Evolutionary conservation across 2,888 invertebrate genomes (phyloP), one percentile per base, ranked within the genome.

Genomic region (Eupithecia abbreviata): DNA sequence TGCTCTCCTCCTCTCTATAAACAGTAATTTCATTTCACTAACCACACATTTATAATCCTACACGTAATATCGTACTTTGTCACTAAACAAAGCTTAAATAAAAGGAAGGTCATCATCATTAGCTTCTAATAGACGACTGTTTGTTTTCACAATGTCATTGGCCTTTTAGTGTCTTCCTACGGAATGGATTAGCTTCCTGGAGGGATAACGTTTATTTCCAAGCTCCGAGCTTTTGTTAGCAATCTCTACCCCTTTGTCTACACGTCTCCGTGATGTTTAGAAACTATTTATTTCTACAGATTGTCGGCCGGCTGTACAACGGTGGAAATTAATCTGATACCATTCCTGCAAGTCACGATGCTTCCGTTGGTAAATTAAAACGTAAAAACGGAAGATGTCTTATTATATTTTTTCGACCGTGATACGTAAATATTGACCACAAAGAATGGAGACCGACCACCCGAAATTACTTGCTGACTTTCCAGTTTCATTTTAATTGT

Each of bases 361-460:
- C 93, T 93, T 93, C 94, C 94, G 94, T 91, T 90, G 90, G 90
- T 90, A 90, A 91, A 93, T 92, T 91, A 91, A 92, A 92, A 91
- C 86, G 77, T 81, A 85, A 85, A 85, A 88, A 88, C 90, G 89
- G 89, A 90, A 89, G 91, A 90, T 89, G 89, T 90, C 88, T 88
- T 88, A 89, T 89, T 88, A 85, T 78, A 86, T 90, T 89, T 89
- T 85, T 85, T 82, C 80, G 79, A 84, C 82, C 83, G 85, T 82
- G 84, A 83, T 85, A 85, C 85, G 85, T 83, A 80, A 81, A 84
- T 84, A 83, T 81, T 79, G 78, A 76, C 80, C 81, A 84, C 83
- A 85, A 85, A 87, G 84, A 83, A 87, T 89, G 84, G 75, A 83
- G 82, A 80, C 77, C 83, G 88, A 89, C 88, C 90, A 88, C 88